phyloP scores from a whole-genome alignment of 2,888 invertebrate species.

The Hirtodrosophila trivittata region DNA sequence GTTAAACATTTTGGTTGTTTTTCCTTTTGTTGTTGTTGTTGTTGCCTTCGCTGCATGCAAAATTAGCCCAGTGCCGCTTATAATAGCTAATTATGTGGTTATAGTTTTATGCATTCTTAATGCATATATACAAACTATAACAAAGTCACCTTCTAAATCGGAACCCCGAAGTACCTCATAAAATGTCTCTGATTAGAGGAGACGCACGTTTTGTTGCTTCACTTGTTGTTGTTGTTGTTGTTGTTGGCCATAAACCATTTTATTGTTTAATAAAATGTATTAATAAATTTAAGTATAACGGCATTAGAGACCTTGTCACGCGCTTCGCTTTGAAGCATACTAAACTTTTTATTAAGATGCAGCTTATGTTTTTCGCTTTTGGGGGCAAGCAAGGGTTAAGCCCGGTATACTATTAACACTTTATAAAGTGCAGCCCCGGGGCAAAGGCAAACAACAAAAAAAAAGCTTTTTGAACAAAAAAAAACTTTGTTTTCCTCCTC shows the following conservation, averaged over 20 bases:
- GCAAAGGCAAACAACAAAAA: constrained; percentile 28
- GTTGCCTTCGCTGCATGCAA: constrained; percentile 60
- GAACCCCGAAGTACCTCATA: constrained; percentile 52
- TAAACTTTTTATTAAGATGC: constrained; percentile 50
- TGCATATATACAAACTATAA: constrained; percentile 41
- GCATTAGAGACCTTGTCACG: constrained; percentile 57
- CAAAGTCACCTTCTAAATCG: background rate
- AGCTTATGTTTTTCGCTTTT: constrained; percentile 28
- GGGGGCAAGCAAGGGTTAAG: constrained; percentile 59
- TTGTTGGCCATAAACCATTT: constrained; percentile 59
- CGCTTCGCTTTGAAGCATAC: constrained; percentile 56
- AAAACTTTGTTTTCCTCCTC: background rate
- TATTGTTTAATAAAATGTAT: constrained; percentile 76
- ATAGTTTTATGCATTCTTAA: constrained; percentile 78
- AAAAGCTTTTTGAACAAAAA: constrained; percentile 11
- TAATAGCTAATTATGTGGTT: constrained; percentile 79
- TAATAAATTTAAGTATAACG: constrained; percentile 72
- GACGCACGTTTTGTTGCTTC: constrained; percentile 56
- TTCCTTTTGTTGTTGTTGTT: constrained; percentile 8
- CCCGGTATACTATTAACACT: constrained; percentile 80
- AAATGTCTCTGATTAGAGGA: constrained; percentile 68
- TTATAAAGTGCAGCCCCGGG: constrained; percentile 78
- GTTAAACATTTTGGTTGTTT: constrained; percentile 52
- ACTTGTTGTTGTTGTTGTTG: constrained; percentile 3
- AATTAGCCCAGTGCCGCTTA: constrained; percentile 66